Evolutionary conservation across 1,140 invertebrate species (phyloP).

Genomic region (Papilio helenus): DNA sequence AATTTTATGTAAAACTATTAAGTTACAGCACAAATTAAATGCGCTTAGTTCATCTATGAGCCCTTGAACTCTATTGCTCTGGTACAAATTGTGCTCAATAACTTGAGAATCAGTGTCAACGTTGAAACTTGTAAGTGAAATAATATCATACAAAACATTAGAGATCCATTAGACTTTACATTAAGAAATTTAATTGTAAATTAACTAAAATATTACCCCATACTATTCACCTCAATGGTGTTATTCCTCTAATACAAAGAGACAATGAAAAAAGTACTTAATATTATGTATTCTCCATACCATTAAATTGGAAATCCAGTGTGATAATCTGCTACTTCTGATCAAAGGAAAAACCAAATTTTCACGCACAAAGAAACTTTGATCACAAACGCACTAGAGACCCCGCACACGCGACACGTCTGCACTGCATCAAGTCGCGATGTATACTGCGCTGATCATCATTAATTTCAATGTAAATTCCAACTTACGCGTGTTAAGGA

Average conservation of each 20-base stretch:
- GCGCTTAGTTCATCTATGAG: neutral
- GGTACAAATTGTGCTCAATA: neutral
- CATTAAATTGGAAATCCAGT: conserved; percentile 74
- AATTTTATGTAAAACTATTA: neutral
- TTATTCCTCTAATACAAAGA: conserved; percentile 2
- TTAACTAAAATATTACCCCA: neutral
- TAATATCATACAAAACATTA: neutral
- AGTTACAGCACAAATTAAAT: neutral
- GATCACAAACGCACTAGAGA: conserved; percentile 46
- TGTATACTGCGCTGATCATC: conserved; percentile 60
- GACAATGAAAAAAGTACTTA: conserved; percentile 32
- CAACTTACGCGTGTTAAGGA: conserved; percentile 38
- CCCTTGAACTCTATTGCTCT: neutral
- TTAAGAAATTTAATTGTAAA: neutral
- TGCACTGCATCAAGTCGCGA: conserved; percentile 42
- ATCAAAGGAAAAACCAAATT: conserved; percentile 43
- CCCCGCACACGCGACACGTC: conserved; percentile 47
- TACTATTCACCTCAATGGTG: neutral
- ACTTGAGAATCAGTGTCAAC: neutral
- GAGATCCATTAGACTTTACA: neutral
- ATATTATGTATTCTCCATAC: conserved; percentile 48
- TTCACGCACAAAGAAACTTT: conserved; percentile 54
- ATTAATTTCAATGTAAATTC: conserved; percentile 52
- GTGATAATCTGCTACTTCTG: conserved; percentile 52
- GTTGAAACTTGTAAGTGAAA: neutral